Conservation (phyloP, 2,888 invertebrate genomes). For the Meiosimyza platycephala region DNA sequence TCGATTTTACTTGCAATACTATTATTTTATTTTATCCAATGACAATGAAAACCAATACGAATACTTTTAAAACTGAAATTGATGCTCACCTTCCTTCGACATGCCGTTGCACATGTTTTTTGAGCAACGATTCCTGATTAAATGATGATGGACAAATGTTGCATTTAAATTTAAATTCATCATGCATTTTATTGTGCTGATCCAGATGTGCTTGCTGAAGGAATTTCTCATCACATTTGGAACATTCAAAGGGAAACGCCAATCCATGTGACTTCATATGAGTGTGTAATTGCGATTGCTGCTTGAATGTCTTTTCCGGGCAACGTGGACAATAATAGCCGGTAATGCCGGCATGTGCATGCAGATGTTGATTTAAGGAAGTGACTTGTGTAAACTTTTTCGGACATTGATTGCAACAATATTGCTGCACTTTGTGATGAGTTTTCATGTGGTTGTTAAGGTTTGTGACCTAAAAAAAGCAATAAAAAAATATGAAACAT, state of each 20-base stretch:
- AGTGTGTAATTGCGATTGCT: conserved; percentile 66
- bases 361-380: conserved; percentile 67
- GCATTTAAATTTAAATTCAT: conserved; percentile 67
- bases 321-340: conserved; percentile 67
- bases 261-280: conserved; percentile 67
- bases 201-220: conserved; percentile 66
- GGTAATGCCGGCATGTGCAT: conserved; percentile 66
- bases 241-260: conserved; percentile 66
- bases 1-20: no score
- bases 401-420: conserved; percentile 67
- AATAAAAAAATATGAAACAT: not conserved
- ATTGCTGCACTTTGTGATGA: conserved; percentile 68
- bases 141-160: conserved; percentile 67
- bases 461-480: conserved; percentile 63
- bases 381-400: conserved; percentile 68
- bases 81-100: conserved; percentile 63
- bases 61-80: no score
- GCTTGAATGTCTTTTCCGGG: conserved; percentile 67
- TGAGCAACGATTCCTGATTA: conserved; percentile 66
- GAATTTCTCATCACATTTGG: conserved; percentile 67
- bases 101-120: conserved; percentile 67
- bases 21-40: no score
- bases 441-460: conserved; percentile 68
- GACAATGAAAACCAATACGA: no score
- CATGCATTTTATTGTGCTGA: conserved; percentile 67